These are phyloP conservation scores for Mesaphorura yosii DNA, from an alignment of 1,140 invertebrate species.

Conservation along the genomic window DNA sequence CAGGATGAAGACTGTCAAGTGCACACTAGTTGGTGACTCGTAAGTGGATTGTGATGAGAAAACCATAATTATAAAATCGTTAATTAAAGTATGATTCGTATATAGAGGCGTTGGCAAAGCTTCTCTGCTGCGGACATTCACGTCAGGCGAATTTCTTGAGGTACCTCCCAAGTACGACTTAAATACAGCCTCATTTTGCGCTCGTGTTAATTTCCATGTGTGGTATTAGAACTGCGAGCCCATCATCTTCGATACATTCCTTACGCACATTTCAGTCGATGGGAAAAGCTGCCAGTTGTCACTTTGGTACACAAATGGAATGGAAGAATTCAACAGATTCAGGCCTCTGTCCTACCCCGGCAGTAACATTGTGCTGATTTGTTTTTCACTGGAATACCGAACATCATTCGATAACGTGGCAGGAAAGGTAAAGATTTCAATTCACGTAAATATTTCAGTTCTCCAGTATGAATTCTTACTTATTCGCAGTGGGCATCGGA, in stretches of 20 bases:
- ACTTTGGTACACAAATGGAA: not conserved
- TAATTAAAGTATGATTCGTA: too few species aligned
- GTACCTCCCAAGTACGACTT: too few species aligned
- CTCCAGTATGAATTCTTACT: too few species aligned
- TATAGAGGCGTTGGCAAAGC: not conserved
- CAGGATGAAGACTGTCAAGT: not conserved
- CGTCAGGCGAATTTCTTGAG: not conserved
- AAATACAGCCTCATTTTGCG: too few species aligned
- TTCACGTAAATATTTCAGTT: too few species aligned
- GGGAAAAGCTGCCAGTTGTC: not conserved
- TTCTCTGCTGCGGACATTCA: not conserved
- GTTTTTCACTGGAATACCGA: not conserved
- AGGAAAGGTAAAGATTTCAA: not conserved
- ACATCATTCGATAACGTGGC: slow-evolving; percentile 46
- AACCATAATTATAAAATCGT: too few species aligned
- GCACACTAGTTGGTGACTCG: not conserved
- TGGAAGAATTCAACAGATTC: not conserved
- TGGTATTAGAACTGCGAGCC: not conserved
- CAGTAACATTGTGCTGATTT: not conserved
- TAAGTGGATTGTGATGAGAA: too few species aligned
- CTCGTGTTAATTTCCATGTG: too few species aligned
- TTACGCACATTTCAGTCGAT: not conserved
- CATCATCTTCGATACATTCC: not conserved
- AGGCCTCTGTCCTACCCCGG: not conserved
- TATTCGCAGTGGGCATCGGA: slow-evolving; percentile 45